Evolutionary conservation across 1,140 invertebrate species (phyloP).

Genomic region (Pseudomyrmex pallidus): DNA sequence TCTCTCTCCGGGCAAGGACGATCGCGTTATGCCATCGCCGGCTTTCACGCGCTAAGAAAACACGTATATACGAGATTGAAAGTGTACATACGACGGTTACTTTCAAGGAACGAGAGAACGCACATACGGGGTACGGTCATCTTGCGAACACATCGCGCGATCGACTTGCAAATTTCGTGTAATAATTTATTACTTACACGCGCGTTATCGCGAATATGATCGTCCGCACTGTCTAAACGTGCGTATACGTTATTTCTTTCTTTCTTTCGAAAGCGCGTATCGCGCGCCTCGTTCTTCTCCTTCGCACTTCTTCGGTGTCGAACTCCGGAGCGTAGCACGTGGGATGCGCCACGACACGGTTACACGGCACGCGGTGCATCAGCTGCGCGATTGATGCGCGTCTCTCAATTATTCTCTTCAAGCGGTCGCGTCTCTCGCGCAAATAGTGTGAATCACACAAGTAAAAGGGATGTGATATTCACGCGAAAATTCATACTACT

Average conservation of each 20-base stretch:
- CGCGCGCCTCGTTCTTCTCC: too few relatives aligned
- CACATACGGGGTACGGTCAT: neutral
- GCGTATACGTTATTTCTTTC: too few relatives aligned
- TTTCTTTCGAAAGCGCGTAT: too few relatives aligned
- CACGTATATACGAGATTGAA: conserved; percentile 39
- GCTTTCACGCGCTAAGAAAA: conserved; percentile 59
- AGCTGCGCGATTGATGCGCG: neutral
- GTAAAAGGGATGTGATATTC: too few relatives aligned
- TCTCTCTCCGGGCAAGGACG: conserved; percentile 55
- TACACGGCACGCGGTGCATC: conserved; percentile 9
- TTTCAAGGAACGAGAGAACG: conserved; percentile 3
- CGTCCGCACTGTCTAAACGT: too few relatives aligned
- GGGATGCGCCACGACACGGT: conserved; percentile 29
- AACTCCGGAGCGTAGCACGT: conserved; percentile 3
- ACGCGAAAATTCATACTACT: too few relatives aligned
- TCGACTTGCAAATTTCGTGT: neutral
- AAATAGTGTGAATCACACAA: neutral
- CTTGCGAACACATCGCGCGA: neutral
- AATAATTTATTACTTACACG: neutral
- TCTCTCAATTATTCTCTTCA: neutral
- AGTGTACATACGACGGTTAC: too few relatives aligned
- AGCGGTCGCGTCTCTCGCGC: neutral
- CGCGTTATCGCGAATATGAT: neutral
- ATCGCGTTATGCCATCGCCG: conserved; percentile 43
- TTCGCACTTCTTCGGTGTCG: neutral